Conservation (phyloP, 2,888 invertebrate genomes). For the Aporophyla lueneburgensis region DNA sequence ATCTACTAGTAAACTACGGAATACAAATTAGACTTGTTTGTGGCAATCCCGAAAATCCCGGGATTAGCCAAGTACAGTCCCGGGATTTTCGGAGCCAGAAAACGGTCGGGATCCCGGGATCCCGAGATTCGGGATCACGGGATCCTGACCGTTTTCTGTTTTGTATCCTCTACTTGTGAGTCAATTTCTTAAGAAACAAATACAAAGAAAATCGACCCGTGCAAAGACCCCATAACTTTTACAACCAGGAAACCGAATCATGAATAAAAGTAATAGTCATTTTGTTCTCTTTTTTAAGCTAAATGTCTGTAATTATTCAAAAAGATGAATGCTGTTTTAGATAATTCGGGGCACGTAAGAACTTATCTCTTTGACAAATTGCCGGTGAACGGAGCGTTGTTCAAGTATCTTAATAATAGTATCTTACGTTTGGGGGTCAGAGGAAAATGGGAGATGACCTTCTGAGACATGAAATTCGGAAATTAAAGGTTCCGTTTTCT, state of each 20-base stretch:
- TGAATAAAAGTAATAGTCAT: conserved; percentile 68
- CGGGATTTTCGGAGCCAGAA: no score
- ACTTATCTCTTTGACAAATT: conserved; percentile 89
- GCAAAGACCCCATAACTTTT: conserved; percentile 1
- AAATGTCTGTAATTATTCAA: conserved; percentile 84
- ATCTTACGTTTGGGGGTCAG: conserved; percentile 64
- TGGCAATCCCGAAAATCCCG: no score
- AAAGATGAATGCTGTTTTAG: conserved; percentile 85
- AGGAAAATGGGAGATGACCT: conserved; percentile 46
- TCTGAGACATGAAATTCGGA: conserved; percentile 14
- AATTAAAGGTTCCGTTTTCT: conserved; percentile 19
- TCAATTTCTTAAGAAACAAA: not conserved
- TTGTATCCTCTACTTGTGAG: no score
- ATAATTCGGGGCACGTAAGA: conserved; percentile 86
- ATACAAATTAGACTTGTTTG: no score
- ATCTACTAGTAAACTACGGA: no score
- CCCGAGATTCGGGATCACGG: no score
- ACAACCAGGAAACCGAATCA: conserved; percentile 46
- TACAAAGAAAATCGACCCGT: not conserved
- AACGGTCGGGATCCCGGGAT: no score
- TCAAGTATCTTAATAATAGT: conserved; percentile 79
- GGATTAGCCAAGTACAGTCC: no score
- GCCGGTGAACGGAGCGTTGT: conserved; percentile 78
- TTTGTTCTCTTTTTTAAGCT: conserved; percentile 73
- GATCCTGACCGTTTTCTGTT: no score